These are phyloP conservation scores for Cricetomys ansorgei DNA, from an alignment of 2,113 vertebrate genomes.

Conservation along the genomic window DNA sequence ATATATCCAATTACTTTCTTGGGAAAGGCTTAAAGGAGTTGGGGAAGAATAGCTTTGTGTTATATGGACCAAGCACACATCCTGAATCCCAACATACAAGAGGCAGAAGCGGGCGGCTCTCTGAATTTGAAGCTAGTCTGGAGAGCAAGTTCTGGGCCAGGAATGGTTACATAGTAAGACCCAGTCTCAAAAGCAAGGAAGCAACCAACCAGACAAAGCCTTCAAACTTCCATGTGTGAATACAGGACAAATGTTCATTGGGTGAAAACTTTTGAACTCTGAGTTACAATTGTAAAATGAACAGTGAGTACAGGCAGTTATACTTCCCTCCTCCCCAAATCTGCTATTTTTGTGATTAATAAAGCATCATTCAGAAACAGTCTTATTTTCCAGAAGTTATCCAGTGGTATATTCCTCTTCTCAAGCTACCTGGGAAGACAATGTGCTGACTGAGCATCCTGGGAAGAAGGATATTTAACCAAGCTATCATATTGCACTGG, in stretches of 20 bases:
- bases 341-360: background rate
- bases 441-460: background rate
- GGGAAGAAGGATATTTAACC: background rate
- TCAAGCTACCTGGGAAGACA: background rate
- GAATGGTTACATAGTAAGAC: background rate
- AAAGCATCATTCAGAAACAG: background rate
- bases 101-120: background rate
- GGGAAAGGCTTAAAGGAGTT: background rate
- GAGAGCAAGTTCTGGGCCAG: background rate
- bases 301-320: background rate
- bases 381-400: constrained; percentile 27
- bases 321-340: background rate
- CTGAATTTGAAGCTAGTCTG: accelerated
- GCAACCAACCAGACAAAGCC: background rate
- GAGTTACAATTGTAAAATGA: background rate
- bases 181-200: background rate
- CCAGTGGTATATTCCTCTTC: background rate
- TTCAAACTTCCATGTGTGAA: background rate
- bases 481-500: background rate
- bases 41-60: background rate
- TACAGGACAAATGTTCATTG: background rate
- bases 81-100: background rate
- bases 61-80: background rate
- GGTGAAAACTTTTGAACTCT: background rate
- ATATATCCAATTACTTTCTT: background rate